Evolutionary conservation across 2,888 invertebrate genomes (phyloP).

Genomic region (Acleris cristana): DNA sequence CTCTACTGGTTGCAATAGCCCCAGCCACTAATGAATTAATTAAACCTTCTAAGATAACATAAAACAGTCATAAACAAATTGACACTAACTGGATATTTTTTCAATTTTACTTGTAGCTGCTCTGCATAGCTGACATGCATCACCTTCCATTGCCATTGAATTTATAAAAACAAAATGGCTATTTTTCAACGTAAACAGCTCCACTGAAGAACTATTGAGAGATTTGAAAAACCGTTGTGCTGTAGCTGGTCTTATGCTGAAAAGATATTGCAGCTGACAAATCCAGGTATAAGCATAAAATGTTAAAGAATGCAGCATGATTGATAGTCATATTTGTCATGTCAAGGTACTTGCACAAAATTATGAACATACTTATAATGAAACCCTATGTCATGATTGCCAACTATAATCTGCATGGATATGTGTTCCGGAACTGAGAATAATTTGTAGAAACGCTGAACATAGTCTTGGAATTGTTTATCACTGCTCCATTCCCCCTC

Average conservation of each 20-base stretch:
- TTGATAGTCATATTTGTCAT: too few relatives aligned
- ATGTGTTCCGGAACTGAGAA: slow-evolving; percentile 88
- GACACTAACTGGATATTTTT: slow-evolving; percentile 84
- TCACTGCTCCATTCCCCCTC: slow-evolving; percentile 95
- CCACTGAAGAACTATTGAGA: slow-evolving; percentile 90
- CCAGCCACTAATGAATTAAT: too few relatives aligned
- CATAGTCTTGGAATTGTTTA: slow-evolving; percentile 90
- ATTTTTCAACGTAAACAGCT: slow-evolving; percentile 87
- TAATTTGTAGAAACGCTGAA: slow-evolving; percentile 89
- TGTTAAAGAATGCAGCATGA: too few relatives aligned
- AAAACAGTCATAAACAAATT: too few relatives aligned
- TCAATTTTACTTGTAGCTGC: slow-evolving; percentile 87
- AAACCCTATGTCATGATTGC: slow-evolving; percentile 99
- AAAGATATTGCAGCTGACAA: slow-evolving; percentile 34
- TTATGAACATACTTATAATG: slow-evolving; percentile 90
- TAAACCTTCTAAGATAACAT: too few relatives aligned
- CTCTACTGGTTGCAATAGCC: too few relatives aligned
- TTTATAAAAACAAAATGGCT: slow-evolving; percentile 95
- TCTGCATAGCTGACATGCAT: slow-evolving; percentile 93
- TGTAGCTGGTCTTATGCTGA: slow-evolving; percentile 81
- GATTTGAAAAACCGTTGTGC: slow-evolving; percentile 87
- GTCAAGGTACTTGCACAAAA: not conserved
- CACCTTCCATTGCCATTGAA: slow-evolving; percentile 98
- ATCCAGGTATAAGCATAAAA: too few relatives aligned
- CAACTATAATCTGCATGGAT: slow-evolving; percentile 90